phyloP scores from a whole-genome alignment of 2,797 vertebrate species.

The Sebastes kiyomatsui region DNA sequence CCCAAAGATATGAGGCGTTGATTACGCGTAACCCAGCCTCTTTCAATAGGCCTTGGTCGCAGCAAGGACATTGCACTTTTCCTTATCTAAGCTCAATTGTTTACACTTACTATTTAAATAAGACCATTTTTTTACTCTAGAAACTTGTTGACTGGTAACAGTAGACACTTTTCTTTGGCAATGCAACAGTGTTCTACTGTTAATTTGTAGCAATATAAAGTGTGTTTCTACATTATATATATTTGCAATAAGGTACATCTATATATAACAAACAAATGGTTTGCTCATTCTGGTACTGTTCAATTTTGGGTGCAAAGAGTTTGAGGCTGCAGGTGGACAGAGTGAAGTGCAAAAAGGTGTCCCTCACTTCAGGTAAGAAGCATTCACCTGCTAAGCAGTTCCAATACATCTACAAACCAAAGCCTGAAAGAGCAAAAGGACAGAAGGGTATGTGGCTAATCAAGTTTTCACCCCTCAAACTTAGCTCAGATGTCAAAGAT shows the following conservation, averaged over 20 bases:
- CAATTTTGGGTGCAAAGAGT: neutral
- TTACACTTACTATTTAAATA: neutral
- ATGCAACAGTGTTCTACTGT: neutral
- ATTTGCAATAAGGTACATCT: neutral
- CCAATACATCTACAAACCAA: slow-evolving; percentile 40
- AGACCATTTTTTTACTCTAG: neutral
- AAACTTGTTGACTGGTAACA: neutral
- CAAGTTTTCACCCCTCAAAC: neutral
- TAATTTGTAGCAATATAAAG: neutral
- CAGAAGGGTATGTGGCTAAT: slow-evolving; percentile 49
- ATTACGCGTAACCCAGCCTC: too few relatives aligned
- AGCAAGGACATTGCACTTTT: neutral
- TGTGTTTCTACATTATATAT: neutral
- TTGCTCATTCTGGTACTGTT: neutral
- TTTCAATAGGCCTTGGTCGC: too few relatives aligned
- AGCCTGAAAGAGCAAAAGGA: neutral
- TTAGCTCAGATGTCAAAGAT: neutral
- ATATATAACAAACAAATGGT: neutral
- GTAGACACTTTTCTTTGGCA: neutral
- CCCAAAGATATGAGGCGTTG: too few relatives aligned
- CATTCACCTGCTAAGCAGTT: slow-evolving; percentile 78
- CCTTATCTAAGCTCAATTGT: neutral
- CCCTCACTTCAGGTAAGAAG: neutral
- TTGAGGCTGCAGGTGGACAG: neutral
- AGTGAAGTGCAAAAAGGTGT: neutral